phyloP scores from a whole-genome alignment of 1,140 invertebrate species.

The Cotesia chilonis region DNA sequence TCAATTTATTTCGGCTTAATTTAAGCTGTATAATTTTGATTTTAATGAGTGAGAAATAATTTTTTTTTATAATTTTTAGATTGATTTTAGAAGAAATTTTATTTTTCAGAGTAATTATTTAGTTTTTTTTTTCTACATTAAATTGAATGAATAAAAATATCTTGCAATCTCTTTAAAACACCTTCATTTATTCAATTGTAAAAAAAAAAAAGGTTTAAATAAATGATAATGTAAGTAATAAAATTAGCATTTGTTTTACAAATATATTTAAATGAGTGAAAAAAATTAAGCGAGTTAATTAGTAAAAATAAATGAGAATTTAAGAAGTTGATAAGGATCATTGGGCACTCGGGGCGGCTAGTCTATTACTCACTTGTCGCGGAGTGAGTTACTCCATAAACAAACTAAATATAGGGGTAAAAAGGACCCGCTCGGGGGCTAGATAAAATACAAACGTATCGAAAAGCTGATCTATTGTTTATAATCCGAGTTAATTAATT shows the following conservation, averaged over 20 bases:
- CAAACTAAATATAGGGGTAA: conserved; percentile 1
- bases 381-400: background rate
- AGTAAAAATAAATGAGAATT: conserved; percentile 17
- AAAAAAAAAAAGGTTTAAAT: too few species aligned
- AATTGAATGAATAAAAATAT: too few species aligned
- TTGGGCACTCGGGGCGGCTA: background rate
- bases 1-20: too few species aligned
- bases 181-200: too few species aligned
- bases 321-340: conserved; percentile 12
- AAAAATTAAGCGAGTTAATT: background rate
- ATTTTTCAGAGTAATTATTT: too few species aligned
- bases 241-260: background rate
- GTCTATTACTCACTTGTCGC: conserved; percentile 29
- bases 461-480: conserved; percentile 10
- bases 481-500: background rate
- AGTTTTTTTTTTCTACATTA: too few species aligned
- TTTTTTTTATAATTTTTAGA: too few species aligned
- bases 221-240: too few species aligned
- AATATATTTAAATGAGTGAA: background rate
- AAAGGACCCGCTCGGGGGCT: background rate
- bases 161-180: too few species aligned
- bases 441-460: conserved; percentile 8
- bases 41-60: too few species aligned
- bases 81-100: too few species aligned
- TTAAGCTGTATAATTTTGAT: too few species aligned